phyloP scores from a whole-genome alignment of 2,113 vertebrate genomes.

The Rhinoptilus africanus region DNA sequence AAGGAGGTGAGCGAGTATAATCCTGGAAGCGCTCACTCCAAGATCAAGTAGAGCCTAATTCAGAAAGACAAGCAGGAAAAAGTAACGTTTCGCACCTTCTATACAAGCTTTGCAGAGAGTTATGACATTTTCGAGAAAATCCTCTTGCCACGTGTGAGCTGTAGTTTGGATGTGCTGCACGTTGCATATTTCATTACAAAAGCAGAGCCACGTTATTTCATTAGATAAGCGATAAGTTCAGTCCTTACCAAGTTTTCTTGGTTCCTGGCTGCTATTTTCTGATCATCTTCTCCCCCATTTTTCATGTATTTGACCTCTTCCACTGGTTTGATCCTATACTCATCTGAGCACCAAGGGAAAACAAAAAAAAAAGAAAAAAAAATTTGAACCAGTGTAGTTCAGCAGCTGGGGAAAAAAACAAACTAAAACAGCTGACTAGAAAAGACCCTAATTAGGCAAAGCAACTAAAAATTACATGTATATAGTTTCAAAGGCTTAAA shows the following conservation, averaged over 20 bases:
- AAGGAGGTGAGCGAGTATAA: background rate
- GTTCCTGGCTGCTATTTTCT: slow-evolving; percentile 81
- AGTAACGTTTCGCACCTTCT: background rate
- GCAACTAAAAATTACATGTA: background rate
- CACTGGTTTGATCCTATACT: slow-evolving; percentile 97
- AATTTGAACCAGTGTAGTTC: slow-evolving; percentile 36
- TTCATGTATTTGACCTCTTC: slow-evolving; percentile 92
- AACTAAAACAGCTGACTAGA: slow-evolving; percentile 40
- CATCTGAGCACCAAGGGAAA: slow-evolving; percentile 77
- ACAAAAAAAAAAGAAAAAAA: background rate
- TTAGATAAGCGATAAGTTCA: slow-evolving; percentile 55
- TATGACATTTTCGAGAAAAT: slow-evolving; percentile 29
- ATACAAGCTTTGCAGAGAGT: slow-evolving; percentile 43
- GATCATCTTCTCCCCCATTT: slow-evolving; percentile 82
- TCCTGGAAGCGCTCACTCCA: background rate
- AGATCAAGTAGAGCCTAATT: slow-evolving; percentile 47
- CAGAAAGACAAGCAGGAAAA: slow-evolving; percentile 57
- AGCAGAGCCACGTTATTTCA: slow-evolving; percentile 16
- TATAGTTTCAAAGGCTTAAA: background rate
- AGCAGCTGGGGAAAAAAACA: slow-evolving; percentile 36
- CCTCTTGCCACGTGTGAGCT: background rate
- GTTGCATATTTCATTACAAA: slow-evolving; percentile 21
- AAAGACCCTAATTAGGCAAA: slow-evolving; percentile 5
- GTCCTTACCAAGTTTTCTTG: slow-evolving; percentile 82
- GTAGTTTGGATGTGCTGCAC: background rate